These are phyloP conservation scores for Pygocentrus nattereri DNA, from an alignment of 2,797 vertebrate genomes.

Conservation along the genomic window DNA sequence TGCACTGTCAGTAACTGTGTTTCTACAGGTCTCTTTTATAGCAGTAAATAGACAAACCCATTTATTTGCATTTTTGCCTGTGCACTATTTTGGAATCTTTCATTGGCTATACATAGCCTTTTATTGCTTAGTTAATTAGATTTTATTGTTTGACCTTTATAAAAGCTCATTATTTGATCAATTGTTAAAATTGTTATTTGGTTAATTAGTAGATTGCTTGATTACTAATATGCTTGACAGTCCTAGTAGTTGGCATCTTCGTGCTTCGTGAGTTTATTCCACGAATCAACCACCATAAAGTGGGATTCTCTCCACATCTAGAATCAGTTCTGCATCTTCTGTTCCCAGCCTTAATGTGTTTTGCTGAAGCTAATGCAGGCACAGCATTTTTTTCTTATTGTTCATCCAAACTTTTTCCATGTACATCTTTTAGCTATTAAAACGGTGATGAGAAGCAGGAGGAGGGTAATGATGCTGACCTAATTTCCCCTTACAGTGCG, in stretches of 20 bases:
- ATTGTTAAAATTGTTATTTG: too few species aligned
- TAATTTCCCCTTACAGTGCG: neutral
- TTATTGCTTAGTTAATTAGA: too few species aligned
- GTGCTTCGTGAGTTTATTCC: neutral
- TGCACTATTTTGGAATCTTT: neutral
- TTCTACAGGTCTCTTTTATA: too few species aligned
- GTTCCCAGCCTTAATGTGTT: neutral
- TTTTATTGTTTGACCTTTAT: too few species aligned
- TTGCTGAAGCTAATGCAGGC: neutral
- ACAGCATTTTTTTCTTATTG: neutral
- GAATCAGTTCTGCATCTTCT: neutral
- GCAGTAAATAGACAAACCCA: too few species aligned
- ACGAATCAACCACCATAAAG: neutral
- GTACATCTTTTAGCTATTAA: conserved; percentile 40
- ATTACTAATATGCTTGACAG: neutral
- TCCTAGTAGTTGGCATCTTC: neutral
- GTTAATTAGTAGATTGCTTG: too few species aligned
- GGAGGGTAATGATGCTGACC: conserved; percentile 1
- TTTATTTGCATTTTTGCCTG: too few species aligned
- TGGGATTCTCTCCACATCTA: conserved; percentile 13
- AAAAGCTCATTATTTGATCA: too few species aligned
- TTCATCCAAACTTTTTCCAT: neutral
- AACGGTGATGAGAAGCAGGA: conserved; percentile 15
- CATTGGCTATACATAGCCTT: neutral
- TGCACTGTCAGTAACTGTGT: too few species aligned